Evolutionary conservation across 2,113 vertebrate species (phyloP).

Genomic region (Haplochromis burtoni): DNA sequence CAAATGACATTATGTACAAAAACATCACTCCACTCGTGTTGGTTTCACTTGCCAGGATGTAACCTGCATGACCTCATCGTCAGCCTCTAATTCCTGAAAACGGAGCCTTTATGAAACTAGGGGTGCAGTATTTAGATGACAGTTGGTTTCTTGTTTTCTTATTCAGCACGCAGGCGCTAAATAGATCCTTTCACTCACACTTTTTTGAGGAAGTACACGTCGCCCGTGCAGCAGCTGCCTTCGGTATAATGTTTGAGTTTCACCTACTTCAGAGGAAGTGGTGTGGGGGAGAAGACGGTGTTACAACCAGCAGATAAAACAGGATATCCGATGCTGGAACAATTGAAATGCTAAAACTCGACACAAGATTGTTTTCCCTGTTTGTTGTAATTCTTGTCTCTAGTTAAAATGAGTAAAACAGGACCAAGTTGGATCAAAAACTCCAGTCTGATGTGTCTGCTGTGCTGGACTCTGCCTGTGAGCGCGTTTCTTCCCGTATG

Average conservation of each 20-base stretch:
- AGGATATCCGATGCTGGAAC: constrained; percentile 68
- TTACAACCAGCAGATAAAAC: constrained; percentile 59
- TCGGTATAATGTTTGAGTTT: constrained; percentile 50
- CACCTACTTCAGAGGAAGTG: constrained; percentile 67
- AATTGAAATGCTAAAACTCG: constrained; percentile 35
- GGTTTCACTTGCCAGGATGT: neutral
- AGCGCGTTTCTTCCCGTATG: constrained; percentile 6
- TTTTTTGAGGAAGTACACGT: constrained; percentile 25
- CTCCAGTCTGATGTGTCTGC: neutral
- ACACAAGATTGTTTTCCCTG: neutral
- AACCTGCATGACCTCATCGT: neutral
- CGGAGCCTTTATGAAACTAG: constrained; percentile 10
- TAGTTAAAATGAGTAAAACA: neutral
- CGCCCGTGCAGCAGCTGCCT: constrained; percentile 44
- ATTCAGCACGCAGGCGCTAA: neutral
- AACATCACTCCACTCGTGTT: neutral
- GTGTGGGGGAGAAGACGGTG: constrained; percentile 38
- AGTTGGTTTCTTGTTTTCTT: neutral
- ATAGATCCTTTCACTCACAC: neutral
- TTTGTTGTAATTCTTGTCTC: neutral
- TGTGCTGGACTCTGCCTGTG: constrained; percentile 28
- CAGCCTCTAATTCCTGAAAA: constrained; percentile 37
- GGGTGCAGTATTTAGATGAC: neutral
- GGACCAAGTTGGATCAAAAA: neutral
- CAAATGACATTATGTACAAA: neutral